Evolutionary conservation across 2,113 vertebrate species (phyloP), one percentile per base, ranked within the genome.

Genomic region (Dipodomys stephensi): DNA sequence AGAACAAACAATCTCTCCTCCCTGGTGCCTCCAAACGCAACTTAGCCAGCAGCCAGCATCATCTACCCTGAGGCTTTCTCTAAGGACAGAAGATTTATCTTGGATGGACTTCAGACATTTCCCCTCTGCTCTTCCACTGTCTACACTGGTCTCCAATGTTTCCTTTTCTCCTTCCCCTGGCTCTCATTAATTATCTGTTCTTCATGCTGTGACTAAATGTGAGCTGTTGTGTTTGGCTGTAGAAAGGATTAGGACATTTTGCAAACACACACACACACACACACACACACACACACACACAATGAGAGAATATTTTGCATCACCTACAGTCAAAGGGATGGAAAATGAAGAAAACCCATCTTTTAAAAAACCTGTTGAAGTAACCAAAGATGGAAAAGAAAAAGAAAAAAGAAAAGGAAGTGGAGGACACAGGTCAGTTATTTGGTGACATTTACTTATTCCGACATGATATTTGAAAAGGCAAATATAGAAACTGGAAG

Each of bases 401-500:
- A 57, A 18, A 57, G 15, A 57, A 18, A 57, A 18, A 57, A 4
- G 3, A 57, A 80, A 86, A 53, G 62, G 93, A 94, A 32, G 32
- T 35, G 32, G 83, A 62, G 4, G 8, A 35, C 85, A 2, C 8
- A 67, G 90, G 71, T 60, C 90, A 91, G 88, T 92, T 79, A 10
- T 83, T 86, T 69, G 35, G 69, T 91, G 84, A 88, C 89, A 88
- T 83, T 96, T 94, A 32, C 77, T 92, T 65, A 64, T 77, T 94
- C 82, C 4, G 23, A 91, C 57, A 32, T 32, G 87, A 91, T 28
- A 92, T 87, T 87, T 96, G 89, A 95, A 94, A 94, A 94, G 90
- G 95, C 91, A 91, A 87, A 96, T 83, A 89, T 65, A 53, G 93
- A 94, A 90, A 80, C 81, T 83, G 88, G 95, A 88, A 94, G 94